These are phyloP conservation scores for Parapristionchus giblindavisi DNA, from an alignment of 2,888 invertebrate genomes.

Conservation along the genomic window DNA sequence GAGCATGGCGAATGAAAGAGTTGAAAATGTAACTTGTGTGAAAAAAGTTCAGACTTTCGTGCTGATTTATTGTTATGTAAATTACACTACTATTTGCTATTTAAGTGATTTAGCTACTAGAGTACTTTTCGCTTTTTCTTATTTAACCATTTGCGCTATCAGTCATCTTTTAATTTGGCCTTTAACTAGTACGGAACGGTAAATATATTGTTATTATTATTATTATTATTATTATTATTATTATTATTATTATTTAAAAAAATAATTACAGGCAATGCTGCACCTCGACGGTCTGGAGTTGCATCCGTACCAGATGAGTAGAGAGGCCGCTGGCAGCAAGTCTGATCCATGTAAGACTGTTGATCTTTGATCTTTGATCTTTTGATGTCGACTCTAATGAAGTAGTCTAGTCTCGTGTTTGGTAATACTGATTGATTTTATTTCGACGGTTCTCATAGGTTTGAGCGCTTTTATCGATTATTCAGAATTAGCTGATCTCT, in stretches of 20 bases:
- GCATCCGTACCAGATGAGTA: slow-evolving; percentile 34
- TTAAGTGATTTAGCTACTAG: too few species aligned
- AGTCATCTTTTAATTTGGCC: too few species aligned
- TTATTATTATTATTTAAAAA: background rate
- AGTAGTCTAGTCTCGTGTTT: background rate
- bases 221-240: background rate
- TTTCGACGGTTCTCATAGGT: background rate
- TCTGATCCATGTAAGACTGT: slow-evolving; percentile 6
- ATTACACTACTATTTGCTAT: background rate
- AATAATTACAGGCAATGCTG: slow-evolving; percentile 28
- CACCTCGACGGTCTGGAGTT: slow-evolving; percentile 30
- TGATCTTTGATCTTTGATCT: slow-evolving; percentile 16
- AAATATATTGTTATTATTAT: too few species aligned
- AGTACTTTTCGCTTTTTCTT: too few species aligned
- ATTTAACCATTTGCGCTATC: too few species aligned
- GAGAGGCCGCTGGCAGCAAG: slow-evolving; percentile 5
- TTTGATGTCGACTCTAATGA: background rate
- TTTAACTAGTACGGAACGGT: too few species aligned
- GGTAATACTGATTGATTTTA: background rate
- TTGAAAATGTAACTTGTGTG: too few species aligned
- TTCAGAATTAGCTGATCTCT: too few species aligned
- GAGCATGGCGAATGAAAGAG: too few species aligned
- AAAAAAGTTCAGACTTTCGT: too few species aligned
- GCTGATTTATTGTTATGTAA: too few species aligned
- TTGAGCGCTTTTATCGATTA: background rate